Percentiles rank a stretch among this genome's conserved stretches.
Conservation (phyloP, 2,113 vertebrate species). For the Campylomormyrus tamandua region DNA sequence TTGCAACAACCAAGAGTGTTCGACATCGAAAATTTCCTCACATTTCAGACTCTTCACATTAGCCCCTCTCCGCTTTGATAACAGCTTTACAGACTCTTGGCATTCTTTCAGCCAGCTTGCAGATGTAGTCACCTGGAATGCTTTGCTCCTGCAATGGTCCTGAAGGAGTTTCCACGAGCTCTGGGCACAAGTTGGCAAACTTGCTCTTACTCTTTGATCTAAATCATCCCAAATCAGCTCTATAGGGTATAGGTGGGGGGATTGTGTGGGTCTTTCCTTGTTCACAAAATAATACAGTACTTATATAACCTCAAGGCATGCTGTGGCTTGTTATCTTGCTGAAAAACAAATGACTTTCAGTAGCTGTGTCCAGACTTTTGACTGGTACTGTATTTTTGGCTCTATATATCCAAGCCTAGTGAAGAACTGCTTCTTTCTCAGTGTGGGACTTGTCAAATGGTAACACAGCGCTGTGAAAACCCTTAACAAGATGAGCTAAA, state of each 20-base stretch:
- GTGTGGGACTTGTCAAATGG: not conserved
- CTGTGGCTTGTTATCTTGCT: not conserved
- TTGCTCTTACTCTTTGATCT: not conserved
- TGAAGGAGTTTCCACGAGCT: not conserved
- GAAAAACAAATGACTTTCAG: not conserved
- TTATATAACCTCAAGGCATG: not conserved
- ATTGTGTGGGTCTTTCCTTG: not conserved
- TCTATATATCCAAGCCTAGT: not conserved
- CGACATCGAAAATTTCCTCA: not conserved
- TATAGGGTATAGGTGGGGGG: not conserved
- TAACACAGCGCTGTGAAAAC: not conserved
- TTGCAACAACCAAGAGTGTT: not conserved
- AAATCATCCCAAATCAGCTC: not conserved
- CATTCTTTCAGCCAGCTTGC: not conserved
- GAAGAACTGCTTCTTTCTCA: not conserved
- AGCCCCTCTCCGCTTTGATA: not conserved
- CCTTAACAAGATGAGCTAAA: not conserved
- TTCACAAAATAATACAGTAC: not conserved
- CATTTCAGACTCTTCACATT: not conserved
- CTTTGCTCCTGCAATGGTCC: not conserved
- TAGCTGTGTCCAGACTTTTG: not conserved
- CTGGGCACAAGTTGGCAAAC: not conserved
- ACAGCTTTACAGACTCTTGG: not conserved
- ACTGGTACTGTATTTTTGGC: not conserved
- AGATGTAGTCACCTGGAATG: not conserved